Conservation (phyloP, 53 echinoderm and acorn worm species). For the Temnopleurus reevesii region DNA sequence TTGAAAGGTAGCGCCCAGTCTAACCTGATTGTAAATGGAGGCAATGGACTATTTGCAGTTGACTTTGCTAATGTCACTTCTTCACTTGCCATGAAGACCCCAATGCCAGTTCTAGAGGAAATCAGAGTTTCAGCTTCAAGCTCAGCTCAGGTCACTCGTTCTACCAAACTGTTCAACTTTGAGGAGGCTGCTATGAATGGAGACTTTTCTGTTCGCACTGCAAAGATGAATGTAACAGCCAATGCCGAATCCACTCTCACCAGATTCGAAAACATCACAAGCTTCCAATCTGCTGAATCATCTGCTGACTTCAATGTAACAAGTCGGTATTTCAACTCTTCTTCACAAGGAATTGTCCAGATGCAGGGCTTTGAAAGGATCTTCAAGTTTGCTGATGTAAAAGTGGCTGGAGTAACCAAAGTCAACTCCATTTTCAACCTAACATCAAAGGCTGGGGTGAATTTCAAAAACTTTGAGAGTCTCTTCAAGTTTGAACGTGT, state of each 20-base stretch:
- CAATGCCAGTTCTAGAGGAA: slow-evolving; percentile 40
- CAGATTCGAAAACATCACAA: slow-evolving; percentile 53
- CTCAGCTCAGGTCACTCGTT: slow-evolving; percentile 66
- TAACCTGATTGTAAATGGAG: slow-evolving; percentile 60
- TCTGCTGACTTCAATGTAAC: slow-evolving; percentile 36
- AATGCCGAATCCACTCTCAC: slow-evolving; percentile 55
- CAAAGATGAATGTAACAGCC: slow-evolving; percentile 68
- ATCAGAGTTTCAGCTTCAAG: slow-evolving; percentile 59
- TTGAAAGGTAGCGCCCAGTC: slow-evolving; percentile 54
- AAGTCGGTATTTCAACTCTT: slow-evolving; percentile 64
- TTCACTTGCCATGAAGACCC: slow-evolving; percentile 50
- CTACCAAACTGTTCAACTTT: slow-evolving; percentile 69
- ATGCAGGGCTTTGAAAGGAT: slow-evolving; percentile 51
- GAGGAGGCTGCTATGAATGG: slow-evolving; percentile 5
- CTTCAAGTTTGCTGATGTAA: slow-evolving; percentile 49
- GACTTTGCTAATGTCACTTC: slow-evolving; percentile 61
- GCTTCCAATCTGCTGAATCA: slow-evolving; percentile 38
- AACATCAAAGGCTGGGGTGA: slow-evolving; percentile 63
- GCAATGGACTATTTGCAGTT: slow-evolving; percentile 68
- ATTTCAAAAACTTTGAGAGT: slow-evolving; percentile 60
- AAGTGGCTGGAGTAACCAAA: slow-evolving; percentile 41
- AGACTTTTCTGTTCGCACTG: slow-evolving; percentile 18
- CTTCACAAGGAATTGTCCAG: slow-evolving; percentile 15
- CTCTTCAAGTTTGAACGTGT: slow-evolving; percentile 56
- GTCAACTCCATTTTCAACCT: slow-evolving; percentile 70